These are phyloP conservation scores for Echinops telfairi DNA, from an alignment of 2,113 vertebrate genomes.

Conservation along the genomic window DNA sequence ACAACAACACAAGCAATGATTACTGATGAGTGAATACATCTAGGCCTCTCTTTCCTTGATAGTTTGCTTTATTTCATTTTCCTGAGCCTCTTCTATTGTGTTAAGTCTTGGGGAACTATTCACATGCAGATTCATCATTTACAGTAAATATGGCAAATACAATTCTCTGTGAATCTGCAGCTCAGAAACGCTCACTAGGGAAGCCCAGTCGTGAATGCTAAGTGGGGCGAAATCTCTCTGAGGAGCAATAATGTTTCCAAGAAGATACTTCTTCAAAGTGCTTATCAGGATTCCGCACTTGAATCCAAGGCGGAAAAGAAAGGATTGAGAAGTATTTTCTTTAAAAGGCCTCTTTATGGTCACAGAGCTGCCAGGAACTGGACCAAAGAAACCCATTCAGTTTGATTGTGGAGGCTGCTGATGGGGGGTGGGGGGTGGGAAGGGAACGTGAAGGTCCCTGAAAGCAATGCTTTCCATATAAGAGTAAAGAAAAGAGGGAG, in stretches of 20 bases:
- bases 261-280: constrained; percentile 60
- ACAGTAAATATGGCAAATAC: constrained; percentile 47
- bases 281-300: not conserved
- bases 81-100: not conserved
- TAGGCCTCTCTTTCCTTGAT: not conserved
- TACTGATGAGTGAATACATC: constrained; percentile 41
- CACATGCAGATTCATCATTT: constrained; percentile 28
- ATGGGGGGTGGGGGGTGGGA: not conserved
- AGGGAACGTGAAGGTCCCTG: not conserved
- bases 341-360: not conserved
- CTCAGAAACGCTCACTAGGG: constrained; percentile 29
- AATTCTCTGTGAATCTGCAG: constrained; percentile 22
- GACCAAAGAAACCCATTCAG: not conserved
- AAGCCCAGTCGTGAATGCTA: not conserved
- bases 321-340: not conserved
- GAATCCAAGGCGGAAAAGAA: not conserved
- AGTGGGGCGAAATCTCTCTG: not conserved
- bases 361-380: not conserved
- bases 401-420: not conserved
- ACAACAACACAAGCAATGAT: not conserved
- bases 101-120: not conserved
- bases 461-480: not conserved
- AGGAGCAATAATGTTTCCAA: constrained; percentile 37
- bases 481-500: not conserved
- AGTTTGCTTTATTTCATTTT: constrained; percentile 39